Conservation (phyloP, 2,888 invertebrate species). For the Agriotes lineatus region DNA sequence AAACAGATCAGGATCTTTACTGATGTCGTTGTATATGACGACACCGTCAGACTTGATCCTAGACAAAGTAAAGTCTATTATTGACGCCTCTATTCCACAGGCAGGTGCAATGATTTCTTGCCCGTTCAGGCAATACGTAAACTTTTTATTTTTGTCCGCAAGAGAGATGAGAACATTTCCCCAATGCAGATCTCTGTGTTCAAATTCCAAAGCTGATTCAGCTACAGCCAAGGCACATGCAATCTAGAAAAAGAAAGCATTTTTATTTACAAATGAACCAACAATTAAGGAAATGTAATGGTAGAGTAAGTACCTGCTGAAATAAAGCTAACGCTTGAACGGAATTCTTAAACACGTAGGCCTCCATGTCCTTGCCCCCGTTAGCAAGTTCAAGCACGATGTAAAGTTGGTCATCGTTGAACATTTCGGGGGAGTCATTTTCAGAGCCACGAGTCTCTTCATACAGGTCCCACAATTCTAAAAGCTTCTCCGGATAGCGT, state of each 20-base stretch:
- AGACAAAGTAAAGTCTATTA: slow-evolving; percentile 94
- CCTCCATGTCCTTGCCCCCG: slow-evolving; percentile 89
- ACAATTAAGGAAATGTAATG: not conserved
- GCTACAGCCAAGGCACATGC: slow-evolving; percentile 89
- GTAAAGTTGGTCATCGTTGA: slow-evolving; percentile 81
- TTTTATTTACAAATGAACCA: not conserved
- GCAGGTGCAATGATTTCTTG: slow-evolving; percentile 66
- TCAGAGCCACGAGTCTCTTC: slow-evolving; percentile 81
- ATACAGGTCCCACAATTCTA: slow-evolving; percentile 87
- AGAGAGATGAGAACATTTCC: slow-evolving; percentile 88
- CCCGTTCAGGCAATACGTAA: slow-evolving; percentile 69
- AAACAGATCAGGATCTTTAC: slow-evolving; percentile 82
- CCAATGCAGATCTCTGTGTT: slow-evolving; percentile 97
- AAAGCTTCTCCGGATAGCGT: slow-evolving; percentile 80
- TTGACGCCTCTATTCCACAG: slow-evolving; percentile 74
- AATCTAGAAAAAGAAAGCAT: slow-evolving; percentile 70
- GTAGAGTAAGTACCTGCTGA: slow-evolving; percentile 76
- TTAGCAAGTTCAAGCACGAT: slow-evolving; percentile 87
- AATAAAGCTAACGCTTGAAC: slow-evolving; percentile 80
- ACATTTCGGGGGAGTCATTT: slow-evolving; percentile 85
- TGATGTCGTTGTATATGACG: slow-evolving; percentile 81
- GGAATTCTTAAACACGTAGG: slow-evolving; percentile 80
- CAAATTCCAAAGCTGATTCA: slow-evolving; percentile 87
- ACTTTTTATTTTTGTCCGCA: slow-evolving; percentile 70
- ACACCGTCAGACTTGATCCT: slow-evolving; percentile 73